Base-by-base conservation (phyloP, 2,797 vertebrate genomes). In the Hydrophis major region DNA sequence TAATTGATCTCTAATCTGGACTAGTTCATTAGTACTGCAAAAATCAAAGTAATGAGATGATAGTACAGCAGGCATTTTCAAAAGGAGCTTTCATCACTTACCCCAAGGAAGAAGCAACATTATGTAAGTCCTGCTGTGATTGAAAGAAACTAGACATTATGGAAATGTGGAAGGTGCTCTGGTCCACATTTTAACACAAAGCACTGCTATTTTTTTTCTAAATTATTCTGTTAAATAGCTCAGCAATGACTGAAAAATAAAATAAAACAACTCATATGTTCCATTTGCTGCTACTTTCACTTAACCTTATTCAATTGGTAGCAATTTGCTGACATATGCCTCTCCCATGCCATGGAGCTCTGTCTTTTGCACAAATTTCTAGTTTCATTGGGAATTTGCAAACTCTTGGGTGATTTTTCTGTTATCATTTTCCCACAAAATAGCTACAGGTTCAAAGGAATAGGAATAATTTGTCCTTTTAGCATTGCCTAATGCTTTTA, bases 401-500 rank as follows among this genome's bases (percentile, higher is more conserved):
- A 96, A 94, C 93, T 93, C 90, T 5, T 93, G 83, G 95, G 94
- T 93, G 88, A 56, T 0, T 1, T 86, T 92, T 94, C 94, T 95
- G 94, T 96, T 96, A 96, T 96, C 95, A 91, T 92, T 27, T 2
- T 90, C 57, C 66, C n/a, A 93, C 95, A 95, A 96, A 94, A 92
- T 87, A 95, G 94, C 93, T 94, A 93, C 6, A 94, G 50, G 63
- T 93, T 94, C 91, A 96, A 97, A 96, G 94, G 69, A 93, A 61
- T 27, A 3, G 18, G 93, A 86, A 93, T 50, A 78, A 47, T 78
- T 78, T 10, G 4, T 42, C 53, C 56, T 59, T 91, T 74, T 91
- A 63, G 37, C 22, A 32, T 74, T 78, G 28, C 55, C 55, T 60
- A 90, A 92, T 94, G 83, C 92, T 93, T 91, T 90, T 61, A 28